Conservation (phyloP, 2,797 vertebrate species). For the Emydoidea blandingii region DNA sequence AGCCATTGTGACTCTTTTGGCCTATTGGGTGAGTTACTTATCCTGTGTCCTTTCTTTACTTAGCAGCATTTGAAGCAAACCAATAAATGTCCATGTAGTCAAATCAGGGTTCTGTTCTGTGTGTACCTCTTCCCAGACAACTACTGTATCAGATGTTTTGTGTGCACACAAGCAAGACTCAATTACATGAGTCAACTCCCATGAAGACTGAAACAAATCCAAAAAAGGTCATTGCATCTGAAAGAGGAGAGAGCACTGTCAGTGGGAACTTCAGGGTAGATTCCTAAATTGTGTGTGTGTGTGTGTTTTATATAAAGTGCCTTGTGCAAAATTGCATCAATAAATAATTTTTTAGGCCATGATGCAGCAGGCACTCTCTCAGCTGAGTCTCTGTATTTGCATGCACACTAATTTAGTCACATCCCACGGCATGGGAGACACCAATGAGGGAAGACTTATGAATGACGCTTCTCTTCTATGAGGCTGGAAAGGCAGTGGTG, state of each 20-base stretch:
- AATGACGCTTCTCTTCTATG: not conserved
- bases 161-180: not conserved
- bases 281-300: not conserved
- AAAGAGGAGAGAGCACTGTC: not conserved
- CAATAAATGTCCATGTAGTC: constrained; percentile 18
- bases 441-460: not conserved
- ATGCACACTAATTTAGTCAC: not conserved
- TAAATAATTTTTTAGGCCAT: not conserved
- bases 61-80: constrained; percentile 62
- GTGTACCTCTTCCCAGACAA: not conserved
- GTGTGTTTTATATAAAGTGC: not conserved
- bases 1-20: constrained; percentile 74
- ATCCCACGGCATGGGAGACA: not conserved
- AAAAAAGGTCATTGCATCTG: not conserved
- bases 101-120: constrained; percentile 5
- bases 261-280: not conserved
- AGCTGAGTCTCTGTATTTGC: not conserved
- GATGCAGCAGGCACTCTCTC: not conserved
- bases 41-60: constrained; percentile 48
- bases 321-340: not conserved
- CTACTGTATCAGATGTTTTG: not conserved
- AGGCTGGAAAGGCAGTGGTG: not conserved
- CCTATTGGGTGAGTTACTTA: constrained; percentile 56
- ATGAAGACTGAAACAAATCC: not conserved
- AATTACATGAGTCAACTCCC: not conserved